These are phyloP conservation scores for Festucalex cinctus DNA, from an alignment of 2,113 vertebrate genomes.

Conservation along the genomic window DNA sequence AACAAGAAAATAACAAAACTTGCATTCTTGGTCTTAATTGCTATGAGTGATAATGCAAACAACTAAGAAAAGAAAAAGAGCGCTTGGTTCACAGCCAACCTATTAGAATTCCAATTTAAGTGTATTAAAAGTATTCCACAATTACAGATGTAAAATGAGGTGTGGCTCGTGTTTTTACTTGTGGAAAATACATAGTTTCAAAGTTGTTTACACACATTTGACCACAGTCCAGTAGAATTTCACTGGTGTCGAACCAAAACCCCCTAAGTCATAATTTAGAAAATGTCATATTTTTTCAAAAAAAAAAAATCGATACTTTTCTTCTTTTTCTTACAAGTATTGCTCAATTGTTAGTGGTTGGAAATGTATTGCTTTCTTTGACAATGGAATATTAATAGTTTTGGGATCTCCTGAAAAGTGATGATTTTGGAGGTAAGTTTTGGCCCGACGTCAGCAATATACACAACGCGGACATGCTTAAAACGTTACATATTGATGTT, in stretches of 20 bases:
- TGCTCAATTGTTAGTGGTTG: too few relatives aligned
- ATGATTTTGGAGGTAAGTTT: too few relatives aligned
- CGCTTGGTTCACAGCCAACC: slow-evolving; percentile 10
- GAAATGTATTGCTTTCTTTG: too few relatives aligned
- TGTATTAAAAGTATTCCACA: slow-evolving; percentile 23
- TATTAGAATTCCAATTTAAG: slow-evolving; percentile 8
- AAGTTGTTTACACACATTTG: neutral
- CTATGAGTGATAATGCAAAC: slow-evolving; percentile 61
- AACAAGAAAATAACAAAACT: slow-evolving; percentile 53
- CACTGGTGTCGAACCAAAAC: too few relatives aligned
- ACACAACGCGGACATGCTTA: neutral
- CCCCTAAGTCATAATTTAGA: too few relatives aligned
- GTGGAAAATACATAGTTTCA: neutral
- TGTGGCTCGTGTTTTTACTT: neutral
- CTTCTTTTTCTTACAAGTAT: neutral
- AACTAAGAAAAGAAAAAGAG: slow-evolving; percentile 40
- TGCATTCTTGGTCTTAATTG: slow-evolving; percentile 46
- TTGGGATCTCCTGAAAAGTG: too few relatives aligned
- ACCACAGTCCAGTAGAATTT: neutral
- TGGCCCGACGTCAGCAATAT: too few relatives aligned
- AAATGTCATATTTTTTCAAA: too few relatives aligned
- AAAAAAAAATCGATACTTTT: too few relatives aligned
- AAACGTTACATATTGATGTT: neutral
- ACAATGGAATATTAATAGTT: too few relatives aligned
- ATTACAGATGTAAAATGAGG: slow-evolving; percentile 15